Percentiles rank a stretch among this genome's conserved stretches.
Evolutionary conservation across 2,797 vertebrate genomes (phyloP).

Genomic region (Gymnodraco acuticeps): DNA sequence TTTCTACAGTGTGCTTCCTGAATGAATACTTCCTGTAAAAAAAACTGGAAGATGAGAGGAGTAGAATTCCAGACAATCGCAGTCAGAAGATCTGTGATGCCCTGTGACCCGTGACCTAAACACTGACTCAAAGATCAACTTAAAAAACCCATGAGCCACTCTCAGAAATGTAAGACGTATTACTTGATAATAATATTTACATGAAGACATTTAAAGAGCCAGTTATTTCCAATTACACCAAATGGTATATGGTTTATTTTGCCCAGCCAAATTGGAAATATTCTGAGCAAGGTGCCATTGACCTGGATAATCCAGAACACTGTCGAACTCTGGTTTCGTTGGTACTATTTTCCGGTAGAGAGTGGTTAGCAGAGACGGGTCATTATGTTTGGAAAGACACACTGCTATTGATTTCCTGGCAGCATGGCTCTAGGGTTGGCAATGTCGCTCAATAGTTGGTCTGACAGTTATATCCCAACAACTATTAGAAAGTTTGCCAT

Average conservation of each 20-base stretch:
- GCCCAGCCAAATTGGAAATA: not conserved
- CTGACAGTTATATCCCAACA: too few species aligned
- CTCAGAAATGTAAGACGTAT: slow-evolving; percentile 5
- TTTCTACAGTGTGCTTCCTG: slow-evolving; percentile 46
- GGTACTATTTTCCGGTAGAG: not conserved
- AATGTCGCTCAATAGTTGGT: too few species aligned
- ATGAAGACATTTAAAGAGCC: not conserved
- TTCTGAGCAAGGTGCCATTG: not conserved
- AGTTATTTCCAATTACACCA: not conserved
- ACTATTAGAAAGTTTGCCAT: not conserved
- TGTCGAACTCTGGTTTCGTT: not conserved
- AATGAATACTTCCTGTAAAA: slow-evolving; percentile 49
- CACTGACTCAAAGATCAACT: slow-evolving; percentile 39
- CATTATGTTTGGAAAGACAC: not conserved
- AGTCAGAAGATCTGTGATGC: slow-evolving; percentile 52
- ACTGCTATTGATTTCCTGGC: not conserved
- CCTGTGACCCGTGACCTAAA: slow-evolving; percentile 61
- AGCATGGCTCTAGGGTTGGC: too few species aligned
- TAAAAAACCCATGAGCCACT: not conserved
- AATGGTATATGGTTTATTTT: not conserved
- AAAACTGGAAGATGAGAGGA: slow-evolving; percentile 48
- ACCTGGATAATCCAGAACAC: not conserved
- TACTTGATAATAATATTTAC: not conserved
- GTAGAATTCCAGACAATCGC: slow-evolving; percentile 67
- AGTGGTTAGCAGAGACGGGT: too few species aligned